Conservation (phyloP, 37 sponge, comb jelly and placozoan genomes). For the Petrosia ficiformis region DNA sequence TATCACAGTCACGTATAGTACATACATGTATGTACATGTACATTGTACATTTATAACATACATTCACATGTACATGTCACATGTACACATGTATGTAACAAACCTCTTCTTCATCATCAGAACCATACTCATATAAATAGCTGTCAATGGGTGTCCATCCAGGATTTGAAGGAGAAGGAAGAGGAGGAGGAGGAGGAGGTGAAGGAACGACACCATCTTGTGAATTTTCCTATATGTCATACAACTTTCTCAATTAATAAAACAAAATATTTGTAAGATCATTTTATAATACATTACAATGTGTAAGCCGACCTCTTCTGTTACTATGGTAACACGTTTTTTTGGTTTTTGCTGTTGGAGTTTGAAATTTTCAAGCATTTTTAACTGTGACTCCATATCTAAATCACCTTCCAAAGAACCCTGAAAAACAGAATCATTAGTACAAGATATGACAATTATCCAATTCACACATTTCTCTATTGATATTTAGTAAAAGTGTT, state of each 20-base stretch:
- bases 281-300: neutral
- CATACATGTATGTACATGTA: too few species aligned
- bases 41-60: too few species aligned
- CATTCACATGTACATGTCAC: too few species aligned
- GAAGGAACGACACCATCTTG: neutral
- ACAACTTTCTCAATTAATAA: neutral
- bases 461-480: too few species aligned
- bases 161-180: neutral
- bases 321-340: neutral
- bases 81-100: too few species aligned
- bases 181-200: neutral
- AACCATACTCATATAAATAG: too few species aligned
- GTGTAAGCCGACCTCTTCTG: neutral
- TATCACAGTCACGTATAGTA: too few species aligned
- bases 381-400: conserved; percentile 42
- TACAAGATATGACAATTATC: too few species aligned
- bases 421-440: neutral
- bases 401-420: conserved; percentile 42
- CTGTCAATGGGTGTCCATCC: too few species aligned
- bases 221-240: neutral
- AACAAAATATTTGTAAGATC: neutral
- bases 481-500: too few species aligned
- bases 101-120: too few species aligned
- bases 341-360: neutral
- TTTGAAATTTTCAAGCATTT: conserved; percentile 14